Evolutionary conservation across 2,888 invertebrate species (phyloP), one percentile per base, ranked within the genome.

Genomic region (Chloroclysta siterata): DNA sequence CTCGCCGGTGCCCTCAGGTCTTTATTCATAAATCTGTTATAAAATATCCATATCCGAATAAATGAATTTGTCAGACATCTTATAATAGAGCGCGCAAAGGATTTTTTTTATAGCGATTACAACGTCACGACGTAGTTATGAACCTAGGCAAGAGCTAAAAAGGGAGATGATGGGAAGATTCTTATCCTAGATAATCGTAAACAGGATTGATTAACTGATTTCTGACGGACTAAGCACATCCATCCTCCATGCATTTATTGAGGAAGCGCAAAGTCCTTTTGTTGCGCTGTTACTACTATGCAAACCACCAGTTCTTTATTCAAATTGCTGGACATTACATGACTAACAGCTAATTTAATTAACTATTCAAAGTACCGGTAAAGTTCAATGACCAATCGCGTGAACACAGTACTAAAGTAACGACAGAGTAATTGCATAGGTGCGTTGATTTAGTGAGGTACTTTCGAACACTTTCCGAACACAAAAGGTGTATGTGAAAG

Each of bases 381-480:
- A 65, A 51, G 66, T 63, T 66, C 60, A 66, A 63, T 57, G 60
- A 7, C 60, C 63, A 53, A 66, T 66, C 60, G 66, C 66, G 66
- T 66, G 77, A 61, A 62, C 51, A 42, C 33, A 10, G 17, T 57
- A 39, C 46, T 60, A 53, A 53, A 58, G 58, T 54, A 61, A 61
- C 58, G 57, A 66, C 76, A 69, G 74, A 69, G 72, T 81, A 85
- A 85, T 83, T 83, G 75, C 78, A 75, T 72, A 73, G 75, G 71
- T 71, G 70, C 71, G 73, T 76, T 79, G 80, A 80, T 78, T 82
- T 88, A 86, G 86, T 86, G 78, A 83, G 82, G 77, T 84, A 78
- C 88, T 90, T 90, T 90, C 89, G 82, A 87, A 80, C 83, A 84
- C 88, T 85, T 87, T 86, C 85, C 77, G 82, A 83, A 79, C 78